Conservation (phyloP, 2,113 vertebrate species). For the Galbula dea region DNA sequence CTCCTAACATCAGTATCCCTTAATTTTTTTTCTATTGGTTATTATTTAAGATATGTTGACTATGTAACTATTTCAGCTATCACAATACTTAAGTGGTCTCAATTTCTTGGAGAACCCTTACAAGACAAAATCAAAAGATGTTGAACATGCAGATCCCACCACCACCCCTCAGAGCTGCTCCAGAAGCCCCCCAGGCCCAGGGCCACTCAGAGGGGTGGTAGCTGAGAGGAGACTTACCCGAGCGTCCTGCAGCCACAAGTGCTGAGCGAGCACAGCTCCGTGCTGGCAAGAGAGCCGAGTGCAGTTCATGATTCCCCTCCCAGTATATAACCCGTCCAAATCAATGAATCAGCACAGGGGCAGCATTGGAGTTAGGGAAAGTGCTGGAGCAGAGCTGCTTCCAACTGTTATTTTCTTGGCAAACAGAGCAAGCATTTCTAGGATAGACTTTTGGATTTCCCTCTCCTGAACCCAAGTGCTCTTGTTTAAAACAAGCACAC, state of each 20-base stretch:
- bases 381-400: not conserved
- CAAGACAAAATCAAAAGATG: not conserved
- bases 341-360: conserved; percentile 74
- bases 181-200: accelerated
- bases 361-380: conserved; percentile 44
- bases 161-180: not conserved
- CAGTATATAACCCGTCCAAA: conserved; percentile 67
- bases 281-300: conserved; percentile 65
- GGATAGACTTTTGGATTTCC: not conserved
- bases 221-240: conserved; percentile 53
- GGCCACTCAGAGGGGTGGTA: not conserved
- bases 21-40: not conserved
- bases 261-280: conserved; percentile 28
- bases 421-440: not conserved
- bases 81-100: not conserved
- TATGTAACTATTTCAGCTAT: not conserved
- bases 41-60: not conserved
- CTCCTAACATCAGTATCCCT: not conserved
- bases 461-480: not conserved
- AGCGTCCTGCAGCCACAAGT: conserved; percentile 17
- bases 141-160: not conserved
- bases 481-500: not conserved
- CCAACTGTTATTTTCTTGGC: not conserved
- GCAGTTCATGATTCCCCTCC: conserved; percentile 50
- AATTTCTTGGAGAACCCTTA: not conserved